Conservation (phyloP, 2,113 vertebrate species). For the Dicentrarchus labrax region DNA sequence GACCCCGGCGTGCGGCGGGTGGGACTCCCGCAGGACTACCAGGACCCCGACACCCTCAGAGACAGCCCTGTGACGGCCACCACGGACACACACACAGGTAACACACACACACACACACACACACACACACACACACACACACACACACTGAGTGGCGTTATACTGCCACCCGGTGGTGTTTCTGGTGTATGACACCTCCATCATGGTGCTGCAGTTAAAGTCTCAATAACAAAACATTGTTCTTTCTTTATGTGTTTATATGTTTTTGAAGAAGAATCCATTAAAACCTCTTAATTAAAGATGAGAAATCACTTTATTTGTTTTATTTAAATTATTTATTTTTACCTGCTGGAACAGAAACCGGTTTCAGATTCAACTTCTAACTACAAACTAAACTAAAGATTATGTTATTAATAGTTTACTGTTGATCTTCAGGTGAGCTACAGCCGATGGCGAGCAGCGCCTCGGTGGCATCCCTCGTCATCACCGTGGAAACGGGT, state of each 20-base stretch:
- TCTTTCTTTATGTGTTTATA: background rate
- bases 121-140: background rate
- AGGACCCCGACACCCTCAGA: conserved; percentile 72
- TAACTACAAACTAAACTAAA: too few relatives aligned
- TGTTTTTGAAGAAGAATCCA: background rate
- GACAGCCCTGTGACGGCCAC: conserved; percentile 74
- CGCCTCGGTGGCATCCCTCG: conserved; percentile 76
- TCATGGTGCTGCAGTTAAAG: background rate
- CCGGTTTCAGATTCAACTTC: too few relatives aligned
- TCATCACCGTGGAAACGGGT: conserved; percentile 78
- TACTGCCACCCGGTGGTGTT: conserved; percentile 49
- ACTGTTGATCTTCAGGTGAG: conserved; percentile 67
- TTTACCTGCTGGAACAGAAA: too few relatives aligned
- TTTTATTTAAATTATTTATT: too few relatives aligned
- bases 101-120: background rate
- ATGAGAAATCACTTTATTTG: too few relatives aligned
- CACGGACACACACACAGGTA: conserved; percentile 76
- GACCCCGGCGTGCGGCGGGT: conserved; percentile 77
- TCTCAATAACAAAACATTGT: background rate
- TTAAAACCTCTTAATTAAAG: too few relatives aligned
- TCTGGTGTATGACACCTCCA: background rate
- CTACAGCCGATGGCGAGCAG: conserved; percentile 78
- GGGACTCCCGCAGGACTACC: conserved; percentile 81
- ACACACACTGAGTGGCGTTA: background rate
- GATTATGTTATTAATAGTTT: too few relatives aligned